Base-by-base conservation (phyloP, 2,888 invertebrate species). In the Tanytarsus gracilentus region DNA sequence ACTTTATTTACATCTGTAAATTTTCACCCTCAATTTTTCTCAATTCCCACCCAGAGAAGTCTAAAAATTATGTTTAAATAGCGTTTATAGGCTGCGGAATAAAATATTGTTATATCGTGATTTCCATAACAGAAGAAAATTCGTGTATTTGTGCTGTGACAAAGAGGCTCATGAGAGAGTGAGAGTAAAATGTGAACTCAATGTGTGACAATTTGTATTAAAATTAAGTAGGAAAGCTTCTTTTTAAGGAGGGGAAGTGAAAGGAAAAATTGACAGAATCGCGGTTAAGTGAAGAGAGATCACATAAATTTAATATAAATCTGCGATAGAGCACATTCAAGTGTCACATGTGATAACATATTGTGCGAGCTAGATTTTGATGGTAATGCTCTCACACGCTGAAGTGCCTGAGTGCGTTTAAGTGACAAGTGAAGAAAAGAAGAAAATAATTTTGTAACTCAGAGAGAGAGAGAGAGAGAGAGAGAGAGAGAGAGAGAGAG, bases 111-210 rank as follows among this genome's bases (percentile, higher is more conserved):
- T 23, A 23, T 18, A 18, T 21, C 18, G 44, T 18, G 44, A 44
- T 44, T 44, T 44, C 44, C 44, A 44, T 44, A 44, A 44, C n/a
- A 44, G 11, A 23, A 44, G 21, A 44, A 44, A 44, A 44, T 44
- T 11, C n/a, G 14, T 36, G 11, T 14, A 16, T 11, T n/a, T 33
- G 33, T 33, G 33, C 4, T n/a, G 14, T 14, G 36, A 36, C 9
- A 36, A 6, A 36, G 14, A 36, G 36, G 16, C 36, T 14, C 16
- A 16, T n/a, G 36, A 36, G 36, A 36, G 44, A 21, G 11, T 44
- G 4, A 23, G 44, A 23, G 21, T 23, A 11, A 11, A 8, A 44
- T 23, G 44, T 40, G 40, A 40, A 40, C 9, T 40, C 16, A 40
- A 40, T 18, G 40, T 33, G 33, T 33, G 33, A 33, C 33, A 33